Evolutionary conservation across 92 coral and sea anemone genomes (phyloP).

Genomic region (Palythoa grandiflora): DNA sequence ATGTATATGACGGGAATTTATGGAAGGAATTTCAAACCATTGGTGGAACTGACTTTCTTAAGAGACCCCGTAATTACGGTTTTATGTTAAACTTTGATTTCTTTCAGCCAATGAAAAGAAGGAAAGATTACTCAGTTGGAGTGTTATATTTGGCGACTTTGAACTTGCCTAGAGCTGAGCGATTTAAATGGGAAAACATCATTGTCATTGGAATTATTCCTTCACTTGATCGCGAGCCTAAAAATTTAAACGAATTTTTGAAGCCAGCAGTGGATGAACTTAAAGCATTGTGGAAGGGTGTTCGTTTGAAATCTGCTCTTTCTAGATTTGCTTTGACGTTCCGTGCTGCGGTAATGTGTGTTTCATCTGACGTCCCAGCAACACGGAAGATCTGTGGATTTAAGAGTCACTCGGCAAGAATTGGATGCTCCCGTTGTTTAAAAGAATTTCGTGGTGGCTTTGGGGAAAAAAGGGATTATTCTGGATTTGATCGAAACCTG

Average conservation of each 20-base stretch:
- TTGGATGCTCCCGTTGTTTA: constrained; percentile 66
- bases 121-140: constrained; percentile 80
- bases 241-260: constrained; percentile 62
- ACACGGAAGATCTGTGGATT: constrained; percentile 8
- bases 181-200: constrained; percentile 21
- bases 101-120: constrained; percentile 75
- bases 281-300: constrained; percentile 68
- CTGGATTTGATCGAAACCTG: constrained; percentile 55
- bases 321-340: constrained; percentile 58
- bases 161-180: neutral
- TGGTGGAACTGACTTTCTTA: constrained; percentile 60
- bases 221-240: constrained; percentile 63
- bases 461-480: constrained; percentile 63
- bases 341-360: constrained; percentile 62
- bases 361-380: constrained; percentile 69
- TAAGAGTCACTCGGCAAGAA: constrained; percentile 54
- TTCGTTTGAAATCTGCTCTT: constrained; percentile 33
- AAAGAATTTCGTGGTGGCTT: constrained; percentile 67
- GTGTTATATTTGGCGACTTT: constrained; percentile 68
- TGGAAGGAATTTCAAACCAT: constrained; percentile 70
- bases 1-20: constrained; percentile 67
- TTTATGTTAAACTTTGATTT: constrained; percentile 79
- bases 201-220: constrained; percentile 48
- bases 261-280: constrained; percentile 63
- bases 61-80: constrained; percentile 68